phyloP scores from a whole-genome alignment of 2,888 invertebrate genomes.

The Drosophila mercatorum region DNA sequence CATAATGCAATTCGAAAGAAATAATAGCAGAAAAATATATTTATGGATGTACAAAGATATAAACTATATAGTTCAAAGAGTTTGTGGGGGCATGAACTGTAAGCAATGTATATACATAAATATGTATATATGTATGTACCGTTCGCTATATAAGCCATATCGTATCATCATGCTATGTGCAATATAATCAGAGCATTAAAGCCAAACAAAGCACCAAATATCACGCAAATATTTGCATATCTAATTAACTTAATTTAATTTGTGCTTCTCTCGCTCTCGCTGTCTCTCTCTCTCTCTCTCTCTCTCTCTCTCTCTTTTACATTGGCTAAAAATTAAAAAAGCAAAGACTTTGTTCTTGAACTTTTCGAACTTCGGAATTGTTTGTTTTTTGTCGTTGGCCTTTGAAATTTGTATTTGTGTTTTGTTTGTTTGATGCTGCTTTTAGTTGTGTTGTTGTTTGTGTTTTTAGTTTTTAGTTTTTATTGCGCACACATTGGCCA shows the following conservation, averaged over 20 bases:
- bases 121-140: neutral
- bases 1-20: neutral
- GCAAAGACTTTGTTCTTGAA: constrained; percentile 34
- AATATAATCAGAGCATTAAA: constrained; percentile 67
- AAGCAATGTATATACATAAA: neutral
- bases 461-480: constrained; percentile 18
- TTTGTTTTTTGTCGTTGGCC: constrained; percentile 5
- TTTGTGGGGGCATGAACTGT: no score
- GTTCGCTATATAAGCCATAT: neutral
- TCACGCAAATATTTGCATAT: constrained; percentile 75
- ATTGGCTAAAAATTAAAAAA: constrained; percentile 23
- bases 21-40: neutral
- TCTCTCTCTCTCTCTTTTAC: neutral
- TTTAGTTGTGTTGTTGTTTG: neutral
- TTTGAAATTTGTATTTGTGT: constrained; percentile 23
- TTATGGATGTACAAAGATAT: neutral
- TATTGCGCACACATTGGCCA: constrained; percentile 13
- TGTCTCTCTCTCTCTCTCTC: neutral
- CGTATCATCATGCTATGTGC: constrained; percentile 48
- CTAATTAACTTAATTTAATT: constrained; percentile 68
- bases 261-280: neutral
- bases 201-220: constrained; percentile 58
- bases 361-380: constrained; percentile 28
- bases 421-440: constrained; percentile 11
- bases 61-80: neutral